phyloP scores from a whole-genome alignment of 2,797 vertebrate species.

The Heteromormyrus szaboi region DNA sequence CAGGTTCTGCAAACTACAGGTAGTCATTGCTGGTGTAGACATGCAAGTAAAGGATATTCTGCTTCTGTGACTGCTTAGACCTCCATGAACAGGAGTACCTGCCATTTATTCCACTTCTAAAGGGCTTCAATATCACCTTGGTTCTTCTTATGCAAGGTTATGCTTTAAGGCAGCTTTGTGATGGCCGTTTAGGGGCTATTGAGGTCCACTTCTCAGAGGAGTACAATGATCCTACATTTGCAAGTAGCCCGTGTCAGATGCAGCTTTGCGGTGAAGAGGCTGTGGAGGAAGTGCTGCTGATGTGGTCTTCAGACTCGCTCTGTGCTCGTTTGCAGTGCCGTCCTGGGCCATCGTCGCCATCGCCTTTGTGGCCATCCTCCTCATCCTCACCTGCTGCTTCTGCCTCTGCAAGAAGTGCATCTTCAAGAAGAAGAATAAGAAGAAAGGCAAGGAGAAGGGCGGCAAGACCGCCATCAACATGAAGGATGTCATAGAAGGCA shows the following conservation, averaged over 20 bases:
- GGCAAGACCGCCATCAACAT: slow-evolving; percentile 99
- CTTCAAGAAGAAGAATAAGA: slow-evolving; percentile 99
- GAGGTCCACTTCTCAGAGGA: slow-evolving; percentile 30
- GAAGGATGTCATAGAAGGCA: slow-evolving; percentile 91
- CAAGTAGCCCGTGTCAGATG: slow-evolving; percentile 24
- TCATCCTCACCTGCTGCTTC: slow-evolving; percentile 98
- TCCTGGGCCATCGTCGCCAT: slow-evolving; percentile 97
- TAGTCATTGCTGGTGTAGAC: not conserved
- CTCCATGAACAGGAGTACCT: slow-evolving; percentile 45
- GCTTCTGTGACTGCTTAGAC: slow-evolving; percentile 40
- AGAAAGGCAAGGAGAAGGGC: slow-evolving; percentile 99
- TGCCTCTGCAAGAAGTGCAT: slow-evolving; percentile 99
- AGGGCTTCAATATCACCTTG: slow-evolving; percentile 45
- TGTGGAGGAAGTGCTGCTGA: not conserved
- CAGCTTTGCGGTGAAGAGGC: not conserved
- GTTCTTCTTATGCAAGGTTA: slow-evolving; percentile 43
- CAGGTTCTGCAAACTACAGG: not conserved
- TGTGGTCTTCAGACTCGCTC: not conserved
- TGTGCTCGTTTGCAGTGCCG: slow-evolving; percentile 69
- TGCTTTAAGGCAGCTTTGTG: slow-evolving; percentile 19
- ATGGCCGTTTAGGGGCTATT: not conserved
- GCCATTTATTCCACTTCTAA: slow-evolving; percentile 38
- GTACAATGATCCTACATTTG: slow-evolving; percentile 26
- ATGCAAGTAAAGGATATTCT: not conserved
- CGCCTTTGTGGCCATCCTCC: slow-evolving; percentile 89